Evolutionary conservation across 2,888 invertebrate genomes (phyloP).

Genomic region (Siphonodentalium dalli): DNA sequence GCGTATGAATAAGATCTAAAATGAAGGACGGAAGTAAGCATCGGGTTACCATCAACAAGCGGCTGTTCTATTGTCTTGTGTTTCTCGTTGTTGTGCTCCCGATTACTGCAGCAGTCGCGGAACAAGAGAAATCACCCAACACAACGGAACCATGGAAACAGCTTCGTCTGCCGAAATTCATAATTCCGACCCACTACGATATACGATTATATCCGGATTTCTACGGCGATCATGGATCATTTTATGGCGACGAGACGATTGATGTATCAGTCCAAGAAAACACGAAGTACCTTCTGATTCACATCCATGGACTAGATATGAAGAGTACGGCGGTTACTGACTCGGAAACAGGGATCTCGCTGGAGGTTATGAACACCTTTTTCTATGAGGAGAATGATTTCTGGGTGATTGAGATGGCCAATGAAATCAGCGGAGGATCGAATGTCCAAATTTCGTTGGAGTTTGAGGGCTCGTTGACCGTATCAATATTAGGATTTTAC

Average conservation of each 20-base stretch:
- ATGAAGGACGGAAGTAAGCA: no score
- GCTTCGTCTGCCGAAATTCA: constrained; percentile 71
- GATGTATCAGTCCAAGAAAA: constrained; percentile 50
- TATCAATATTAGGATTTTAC: constrained; percentile 78
- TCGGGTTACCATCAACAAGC: constrained; percentile 20
- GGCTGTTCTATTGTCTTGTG: constrained; percentile 31
- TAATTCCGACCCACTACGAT: constrained; percentile 74
- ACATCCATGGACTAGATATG: constrained; percentile 72
- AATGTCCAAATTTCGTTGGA: constrained; percentile 68
- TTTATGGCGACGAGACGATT: constrained; percentile 55
- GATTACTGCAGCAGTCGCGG: constrained; percentile 34
- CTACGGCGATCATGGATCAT: constrained; percentile 64
- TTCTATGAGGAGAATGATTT: constrained; percentile 63
- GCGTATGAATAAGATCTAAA: no score
- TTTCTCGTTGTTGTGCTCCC: constrained; percentile 36
- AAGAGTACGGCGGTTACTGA: constrained; percentile 59
- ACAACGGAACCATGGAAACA: constrained; percentile 48
- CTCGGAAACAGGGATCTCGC: constrained; percentile 9
- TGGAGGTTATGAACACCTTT: constrained; percentile 50
- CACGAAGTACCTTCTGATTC: constrained; percentile 68
- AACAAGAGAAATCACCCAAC: constrained; percentile 1
- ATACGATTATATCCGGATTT: constrained; percentile 75
- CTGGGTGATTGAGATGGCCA: constrained; percentile 61
- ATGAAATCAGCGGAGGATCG: constrained; percentile 35
- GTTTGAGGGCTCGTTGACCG: constrained; percentile 73